Percentiles rank a stretch among this genome's conserved stretches.
These are phyloP conservation scores for Sebastolobus alascanus DNA, from an alignment of 2,797 vertebrate genomes.

Conservation along the genomic window DNA sequence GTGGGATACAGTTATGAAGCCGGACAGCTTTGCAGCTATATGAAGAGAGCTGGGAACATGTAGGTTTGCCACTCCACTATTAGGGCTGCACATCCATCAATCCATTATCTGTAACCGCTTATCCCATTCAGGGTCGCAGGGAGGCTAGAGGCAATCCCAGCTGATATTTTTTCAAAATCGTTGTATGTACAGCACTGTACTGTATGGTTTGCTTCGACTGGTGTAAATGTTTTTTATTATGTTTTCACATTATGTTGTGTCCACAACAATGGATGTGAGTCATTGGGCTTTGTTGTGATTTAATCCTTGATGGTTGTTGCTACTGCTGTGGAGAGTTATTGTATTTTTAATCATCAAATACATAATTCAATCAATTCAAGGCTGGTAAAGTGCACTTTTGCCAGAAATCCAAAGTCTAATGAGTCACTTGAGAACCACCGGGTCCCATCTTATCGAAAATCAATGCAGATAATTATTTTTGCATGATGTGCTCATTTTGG, in stretches of 20 bases:
- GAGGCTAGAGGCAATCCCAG: too few species aligned
- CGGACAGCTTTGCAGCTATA: background rate
- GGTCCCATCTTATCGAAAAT: slow-evolving; percentile 4
- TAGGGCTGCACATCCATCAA: too few species aligned
- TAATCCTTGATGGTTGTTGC: background rate
- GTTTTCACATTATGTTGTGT: background rate
- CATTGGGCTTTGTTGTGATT: slow-evolving; percentile 1
- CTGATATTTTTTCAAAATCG: too few species aligned
- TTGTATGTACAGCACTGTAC: background rate
- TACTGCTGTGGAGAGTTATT: background rate
- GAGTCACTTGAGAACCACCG: background rate
- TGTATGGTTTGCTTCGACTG: background rate
- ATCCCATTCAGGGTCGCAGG: too few species aligned
- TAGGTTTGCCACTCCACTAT: background rate
- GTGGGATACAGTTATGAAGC: background rate
- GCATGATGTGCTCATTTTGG: background rate
- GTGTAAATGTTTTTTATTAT: background rate
- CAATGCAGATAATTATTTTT: background rate
- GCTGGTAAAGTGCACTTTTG: background rate
- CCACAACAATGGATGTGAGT: background rate
- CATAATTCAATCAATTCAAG: background rate
- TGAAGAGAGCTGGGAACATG: background rate
- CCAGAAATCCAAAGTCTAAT: slow-evolving; percentile 6
- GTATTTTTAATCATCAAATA: slow-evolving; percentile 14
- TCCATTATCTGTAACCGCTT: too few species aligned